phyloP scores from a whole-genome alignment of 2,113 vertebrate genomes.

The Theristicus caerulescens region DNA sequence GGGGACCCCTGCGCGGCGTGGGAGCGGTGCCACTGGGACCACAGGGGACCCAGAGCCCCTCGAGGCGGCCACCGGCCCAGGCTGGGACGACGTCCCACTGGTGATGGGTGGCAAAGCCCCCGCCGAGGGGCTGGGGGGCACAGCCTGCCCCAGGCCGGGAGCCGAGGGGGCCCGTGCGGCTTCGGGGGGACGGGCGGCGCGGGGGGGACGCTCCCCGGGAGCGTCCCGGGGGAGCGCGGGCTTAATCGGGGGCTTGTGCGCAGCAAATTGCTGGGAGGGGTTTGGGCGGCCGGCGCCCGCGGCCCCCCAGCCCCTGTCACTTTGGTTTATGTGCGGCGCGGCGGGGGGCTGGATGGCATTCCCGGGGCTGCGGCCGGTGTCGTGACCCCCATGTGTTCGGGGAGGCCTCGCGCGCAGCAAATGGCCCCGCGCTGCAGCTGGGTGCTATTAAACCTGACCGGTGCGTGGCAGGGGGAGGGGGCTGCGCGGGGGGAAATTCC shows the following conservation, averaged over 20 bases:
- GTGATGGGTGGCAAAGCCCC: neutral
- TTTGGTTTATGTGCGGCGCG: neutral
- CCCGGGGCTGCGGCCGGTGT: neutral
- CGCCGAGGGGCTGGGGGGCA: neutral
- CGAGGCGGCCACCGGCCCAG: neutral
- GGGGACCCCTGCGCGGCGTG: neutral
- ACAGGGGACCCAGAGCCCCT: neutral
- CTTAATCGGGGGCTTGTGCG: slow-evolving; percentile 74
- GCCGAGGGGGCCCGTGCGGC: neutral
- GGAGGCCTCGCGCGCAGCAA: slow-evolving; percentile 28
- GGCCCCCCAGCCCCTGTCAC: slow-evolving; percentile 38
- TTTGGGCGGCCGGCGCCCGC: slow-evolving; percentile 51
- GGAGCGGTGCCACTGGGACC: neutral
- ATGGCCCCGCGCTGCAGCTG: slow-evolving; percentile 51
- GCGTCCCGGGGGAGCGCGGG: slow-evolving; percentile 58
- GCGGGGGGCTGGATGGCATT: neutral
- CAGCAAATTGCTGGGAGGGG: slow-evolving; percentile 73
- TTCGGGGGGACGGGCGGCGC: neutral
- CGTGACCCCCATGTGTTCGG: slow-evolving; percentile 32
- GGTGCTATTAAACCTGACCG: slow-evolving; percentile 52
- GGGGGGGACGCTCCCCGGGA: slow-evolving; percentile 45
- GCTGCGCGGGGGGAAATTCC: neutral
- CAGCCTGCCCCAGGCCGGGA: neutral
- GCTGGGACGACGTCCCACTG: neutral
- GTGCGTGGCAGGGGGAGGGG: neutral